Base-by-base conservation (phyloP, 1,140 invertebrate species). In the Nymphalis io region DNA sequence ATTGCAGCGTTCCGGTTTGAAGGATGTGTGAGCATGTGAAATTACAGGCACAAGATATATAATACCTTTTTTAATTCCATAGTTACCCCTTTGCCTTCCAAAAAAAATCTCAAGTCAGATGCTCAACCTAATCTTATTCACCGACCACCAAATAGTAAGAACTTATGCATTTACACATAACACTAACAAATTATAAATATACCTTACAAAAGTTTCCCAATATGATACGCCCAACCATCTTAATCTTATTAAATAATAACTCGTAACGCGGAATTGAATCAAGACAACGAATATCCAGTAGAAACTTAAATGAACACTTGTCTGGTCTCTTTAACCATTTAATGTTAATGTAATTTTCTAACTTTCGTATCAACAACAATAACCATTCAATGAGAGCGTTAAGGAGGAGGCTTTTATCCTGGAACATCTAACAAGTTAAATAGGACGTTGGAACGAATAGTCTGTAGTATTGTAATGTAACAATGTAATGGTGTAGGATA, bases 401-500 rank as follows among this genome's bases (percentile, higher is more conserved):
- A 55, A 68, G 59, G 66, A 70, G 59, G 44, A 61, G 55, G 58
- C 67, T 68, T n/a, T 46, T 62, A 70, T 70, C 68, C 68, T 68
- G 46, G 27, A 18, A 20, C 53, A 70, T 70, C 68, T 63, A 23
- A 42, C 62, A 60, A 42, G 20, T 65, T 60, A 57, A 58, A 65
- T 65, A 46, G 38, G 48, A 33, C 67, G 53, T 42, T 51, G 33
- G 60, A 62, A 62, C 60, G 68, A 39, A 63, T 63, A 42, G 53
- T 12, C 58, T 21, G 68, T 48, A 63, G 16, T 64, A 73, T 68
- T 75, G 60, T 75, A 53, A 68, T 67, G 57, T 71, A 66, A 72
- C 61, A 68, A 70, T 72, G 53, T 70, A 33, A 63, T 53, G 51
- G 51, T 18, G 16, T n/a, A 1, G 38, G 27, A 11, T 18, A 11